Conservation (phyloP, 2,888 invertebrate species). For the Xanthia icteritia region DNA sequence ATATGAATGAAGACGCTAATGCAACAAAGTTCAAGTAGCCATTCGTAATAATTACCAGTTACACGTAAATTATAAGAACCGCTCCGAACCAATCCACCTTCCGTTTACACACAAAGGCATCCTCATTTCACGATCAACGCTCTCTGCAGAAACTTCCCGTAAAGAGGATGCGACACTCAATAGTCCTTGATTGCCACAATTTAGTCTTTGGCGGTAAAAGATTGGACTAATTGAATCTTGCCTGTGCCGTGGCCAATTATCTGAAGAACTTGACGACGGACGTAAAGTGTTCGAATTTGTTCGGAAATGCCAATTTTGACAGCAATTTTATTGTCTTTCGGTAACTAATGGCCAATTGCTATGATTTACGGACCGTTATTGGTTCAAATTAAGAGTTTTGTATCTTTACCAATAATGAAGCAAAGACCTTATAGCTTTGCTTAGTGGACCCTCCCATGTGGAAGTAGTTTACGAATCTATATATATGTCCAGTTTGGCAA, state of each 20-base stretch:
- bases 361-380: too few relatives aligned
- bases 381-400: too few relatives aligned
- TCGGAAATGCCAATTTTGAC: background rate
- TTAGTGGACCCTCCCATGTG: too few relatives aligned
- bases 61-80: background rate
- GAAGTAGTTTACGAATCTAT: too few relatives aligned
- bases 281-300: background rate
- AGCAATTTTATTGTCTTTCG: background rate
- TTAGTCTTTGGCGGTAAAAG: conserved; percentile 52
- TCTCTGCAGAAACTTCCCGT: conserved; percentile 48
- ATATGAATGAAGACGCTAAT: background rate
- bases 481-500: too few relatives aligned
- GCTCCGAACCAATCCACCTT: background rate
- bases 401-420: too few relatives aligned
- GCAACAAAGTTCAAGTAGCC: background rate
- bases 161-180: conserved; percentile 64
- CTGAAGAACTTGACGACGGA: too few relatives aligned
- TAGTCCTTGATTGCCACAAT: conserved; percentile 66
- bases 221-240: conserved; percentile 56
- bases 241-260: background rate
- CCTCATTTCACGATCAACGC: conserved; percentile 38
- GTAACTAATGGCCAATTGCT: background rate
- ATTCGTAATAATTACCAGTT: background rate
- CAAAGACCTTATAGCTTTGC: too few relatives aligned
- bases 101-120: conserved; percentile 9